phyloP scores from a whole-genome alignment of 2,797 vertebrate species.

The Eremophila alpestris region DNA sequence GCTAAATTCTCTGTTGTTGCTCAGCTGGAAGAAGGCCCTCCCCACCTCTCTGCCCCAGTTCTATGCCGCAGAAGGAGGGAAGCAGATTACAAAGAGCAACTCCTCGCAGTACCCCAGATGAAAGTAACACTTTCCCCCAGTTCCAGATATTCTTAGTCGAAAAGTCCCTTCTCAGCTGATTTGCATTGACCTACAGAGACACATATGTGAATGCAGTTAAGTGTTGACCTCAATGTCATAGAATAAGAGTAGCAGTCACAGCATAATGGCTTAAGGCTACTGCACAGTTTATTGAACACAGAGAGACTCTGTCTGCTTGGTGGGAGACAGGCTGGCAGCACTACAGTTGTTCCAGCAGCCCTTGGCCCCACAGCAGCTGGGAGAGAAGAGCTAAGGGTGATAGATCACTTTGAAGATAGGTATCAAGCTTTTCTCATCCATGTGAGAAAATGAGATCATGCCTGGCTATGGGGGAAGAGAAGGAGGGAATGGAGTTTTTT shows the following conservation, averaged over 20 bases:
- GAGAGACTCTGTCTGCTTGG: not conserved
- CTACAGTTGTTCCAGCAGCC: not conserved
- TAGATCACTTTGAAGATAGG: not conserved
- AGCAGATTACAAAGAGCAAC: not conserved
- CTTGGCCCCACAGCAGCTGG: not conserved
- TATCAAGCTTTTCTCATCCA: not conserved
- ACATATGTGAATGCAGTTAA: not conserved
- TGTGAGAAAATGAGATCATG: not conserved
- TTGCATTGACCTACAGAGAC: not conserved
- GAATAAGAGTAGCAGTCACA: not conserved
- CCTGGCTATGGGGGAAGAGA: not conserved
- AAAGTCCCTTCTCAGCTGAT: not conserved
- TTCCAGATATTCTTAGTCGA: not conserved
- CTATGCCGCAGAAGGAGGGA: fast-evolving
- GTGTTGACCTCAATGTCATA: not conserved
- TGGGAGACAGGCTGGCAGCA: not conserved
- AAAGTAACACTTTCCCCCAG: not conserved
- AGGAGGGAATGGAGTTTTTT: not conserved
- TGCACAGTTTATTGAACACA: not conserved
- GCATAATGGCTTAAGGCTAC: not conserved
- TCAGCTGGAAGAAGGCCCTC: not conserved
- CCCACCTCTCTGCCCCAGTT: not conserved
- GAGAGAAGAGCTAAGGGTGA: not conserved
- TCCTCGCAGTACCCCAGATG: not conserved
- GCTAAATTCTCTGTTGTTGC: not conserved